Evolutionary conservation across 2,113 vertebrate species (phyloP).

Genomic region (Sinocyclocheilus anophthalmus): DNA sequence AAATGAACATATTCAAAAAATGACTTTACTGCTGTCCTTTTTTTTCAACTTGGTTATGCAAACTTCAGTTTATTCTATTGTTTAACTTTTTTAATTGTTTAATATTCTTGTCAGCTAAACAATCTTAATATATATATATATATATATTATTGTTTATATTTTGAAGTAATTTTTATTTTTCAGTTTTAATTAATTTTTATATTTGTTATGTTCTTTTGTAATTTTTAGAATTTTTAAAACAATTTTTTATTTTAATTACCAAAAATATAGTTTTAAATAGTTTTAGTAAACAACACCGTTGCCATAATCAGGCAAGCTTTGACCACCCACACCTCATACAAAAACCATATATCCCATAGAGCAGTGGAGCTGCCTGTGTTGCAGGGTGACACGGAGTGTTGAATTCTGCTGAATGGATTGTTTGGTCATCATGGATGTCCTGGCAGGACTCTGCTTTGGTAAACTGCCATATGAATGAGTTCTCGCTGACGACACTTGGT

Average conservation of each 20-base stretch:
- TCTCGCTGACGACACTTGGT: constrained; percentile 39
- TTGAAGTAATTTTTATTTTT: no score
- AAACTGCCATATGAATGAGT: constrained; percentile 55
- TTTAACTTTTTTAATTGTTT: no score
- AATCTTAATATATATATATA: no score
- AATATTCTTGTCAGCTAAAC: no score
- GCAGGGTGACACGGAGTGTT: constrained; percentile 36
- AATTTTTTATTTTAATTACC: not conserved
- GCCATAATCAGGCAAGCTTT: not conserved
- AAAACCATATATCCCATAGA: not conserved
- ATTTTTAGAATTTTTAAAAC: no score
- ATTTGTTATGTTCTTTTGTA: no score
- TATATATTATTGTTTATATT: no score
- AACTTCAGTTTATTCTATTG: no score
- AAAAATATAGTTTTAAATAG: not conserved
- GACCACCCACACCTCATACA: not conserved
- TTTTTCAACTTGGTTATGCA: not conserved
- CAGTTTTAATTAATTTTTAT: no score
- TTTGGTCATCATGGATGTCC: constrained; percentile 39
- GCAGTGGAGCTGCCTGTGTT: not conserved
- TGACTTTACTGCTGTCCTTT: not conserved
- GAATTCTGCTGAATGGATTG: constrained; percentile 31
- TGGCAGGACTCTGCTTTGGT: constrained; percentile 55
- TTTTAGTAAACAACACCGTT: not conserved
- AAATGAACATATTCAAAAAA: not conserved